phyloP scores from a whole-genome alignment of 2,888 invertebrate genomes.

The Myopa testacea region DNA sequence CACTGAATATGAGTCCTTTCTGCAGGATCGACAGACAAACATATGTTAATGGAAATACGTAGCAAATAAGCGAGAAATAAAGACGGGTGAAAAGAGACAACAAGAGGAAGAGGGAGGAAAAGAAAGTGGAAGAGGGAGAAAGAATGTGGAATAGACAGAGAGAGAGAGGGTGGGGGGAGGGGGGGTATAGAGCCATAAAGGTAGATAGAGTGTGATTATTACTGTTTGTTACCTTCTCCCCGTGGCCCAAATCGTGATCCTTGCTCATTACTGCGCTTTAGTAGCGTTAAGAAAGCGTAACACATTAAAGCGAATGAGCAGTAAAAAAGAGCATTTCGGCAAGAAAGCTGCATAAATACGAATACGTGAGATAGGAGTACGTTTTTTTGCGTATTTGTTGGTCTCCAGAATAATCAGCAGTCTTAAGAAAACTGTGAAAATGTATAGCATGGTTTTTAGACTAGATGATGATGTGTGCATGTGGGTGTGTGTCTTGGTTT shows the following conservation, averaged over 20 bases:
- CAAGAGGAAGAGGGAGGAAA: too few species aligned
- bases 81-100: neutral
- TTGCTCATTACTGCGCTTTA: constrained; percentile 56
- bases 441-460: too few species aligned
- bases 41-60: neutral
- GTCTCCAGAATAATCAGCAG: too few species aligned
- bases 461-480: too few species aligned
- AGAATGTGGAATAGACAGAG: too few species aligned
- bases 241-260: constrained; percentile 42
- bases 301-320: neutral
- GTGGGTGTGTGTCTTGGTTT: too few species aligned
- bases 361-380: too few species aligned
- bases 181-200: too few species aligned
- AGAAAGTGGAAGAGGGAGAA: neutral
- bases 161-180: neutral
- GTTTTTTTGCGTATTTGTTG: too few species aligned
- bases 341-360: neutral
- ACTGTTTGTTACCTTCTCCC: neutral
- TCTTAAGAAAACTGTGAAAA: too few species aligned
- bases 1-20: neutral
- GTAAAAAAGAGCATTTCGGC: neutral
- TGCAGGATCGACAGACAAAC: neutral
- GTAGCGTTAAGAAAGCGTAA: constrained; percentile 28
- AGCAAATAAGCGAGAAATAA: neutral
- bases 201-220: constrained; percentile 7